A percentile compares a stretch with the other conserved stretches of the same genome.
These are phyloP conservation scores for Dendropsophus ebraccatus DNA, from an alignment of 2,113 vertebrate genomes.

Conservation along the genomic window DNA sequence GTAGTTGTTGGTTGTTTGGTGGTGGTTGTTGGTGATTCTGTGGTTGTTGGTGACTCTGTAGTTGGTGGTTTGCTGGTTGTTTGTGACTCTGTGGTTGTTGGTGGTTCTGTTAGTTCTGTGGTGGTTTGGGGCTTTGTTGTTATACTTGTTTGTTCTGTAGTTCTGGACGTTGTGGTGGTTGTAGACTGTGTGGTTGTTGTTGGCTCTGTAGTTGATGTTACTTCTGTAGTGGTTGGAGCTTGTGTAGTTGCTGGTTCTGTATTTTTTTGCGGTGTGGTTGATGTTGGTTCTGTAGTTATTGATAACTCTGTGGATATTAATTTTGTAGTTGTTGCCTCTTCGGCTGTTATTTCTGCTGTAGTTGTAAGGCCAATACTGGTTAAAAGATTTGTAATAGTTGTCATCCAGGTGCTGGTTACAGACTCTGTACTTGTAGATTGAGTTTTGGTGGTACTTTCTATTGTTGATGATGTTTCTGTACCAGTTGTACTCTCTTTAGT, in stretches of 20 bases:
- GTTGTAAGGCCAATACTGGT: too few species aligned
- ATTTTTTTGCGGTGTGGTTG: too few species aligned
- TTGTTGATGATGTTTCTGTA: too few species aligned
- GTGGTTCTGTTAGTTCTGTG: not conserved
- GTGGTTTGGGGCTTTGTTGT: not conserved
- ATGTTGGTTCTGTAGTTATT: not conserved
- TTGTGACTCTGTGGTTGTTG: not conserved
- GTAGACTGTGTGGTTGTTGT: not conserved
- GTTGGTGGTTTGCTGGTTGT: not conserved
- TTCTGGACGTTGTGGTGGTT: not conserved
- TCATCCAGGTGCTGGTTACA: too few species aligned
- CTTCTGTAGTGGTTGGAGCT: not conserved
- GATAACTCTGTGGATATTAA: not conserved
- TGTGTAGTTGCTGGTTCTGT: not conserved
- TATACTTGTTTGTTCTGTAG: not conserved
- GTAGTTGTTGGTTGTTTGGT: too few species aligned
- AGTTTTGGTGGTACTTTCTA: too few species aligned
- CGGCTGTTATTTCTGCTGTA: not conserved
- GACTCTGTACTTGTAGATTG: not conserved
- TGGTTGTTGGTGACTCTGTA: too few species aligned
- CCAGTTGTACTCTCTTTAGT: too few species aligned
- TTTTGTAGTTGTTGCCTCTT: not conserved
- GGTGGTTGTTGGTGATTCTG: not conserved
- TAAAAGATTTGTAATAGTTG: too few species aligned
- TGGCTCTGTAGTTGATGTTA: not conserved